Evolutionary conservation across 2,797 vertebrate species (phyloP).

Genomic region (Notolabrus celidotus): DNA sequence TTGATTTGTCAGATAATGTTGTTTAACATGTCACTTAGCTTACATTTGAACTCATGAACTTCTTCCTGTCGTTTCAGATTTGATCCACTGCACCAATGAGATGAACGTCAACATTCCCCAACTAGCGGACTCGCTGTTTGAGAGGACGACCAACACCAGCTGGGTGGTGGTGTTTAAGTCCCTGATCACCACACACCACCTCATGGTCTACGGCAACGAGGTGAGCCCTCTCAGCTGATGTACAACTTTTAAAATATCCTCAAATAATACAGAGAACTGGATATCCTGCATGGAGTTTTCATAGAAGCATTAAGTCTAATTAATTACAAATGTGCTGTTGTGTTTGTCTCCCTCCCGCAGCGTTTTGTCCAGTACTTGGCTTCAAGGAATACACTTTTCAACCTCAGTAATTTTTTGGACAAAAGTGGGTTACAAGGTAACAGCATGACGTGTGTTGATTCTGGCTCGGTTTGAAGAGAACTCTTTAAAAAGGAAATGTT

Average conservation of each 20-base stretch:
- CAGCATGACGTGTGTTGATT: not conserved
- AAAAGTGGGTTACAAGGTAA: slow-evolving; percentile 99
- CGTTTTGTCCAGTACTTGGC: slow-evolving; percentile 99
- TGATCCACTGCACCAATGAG: slow-evolving; percentile 99
- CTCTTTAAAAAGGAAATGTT: not conserved
- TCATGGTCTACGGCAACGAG: slow-evolving; percentile 99
- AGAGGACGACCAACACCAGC: slow-evolving; percentile 98
- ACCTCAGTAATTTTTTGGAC: slow-evolving; percentile 99
- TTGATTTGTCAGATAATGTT: no score
- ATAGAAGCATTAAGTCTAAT: not conserved
- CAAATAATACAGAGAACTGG: not conserved
- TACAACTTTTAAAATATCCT: not conserved
- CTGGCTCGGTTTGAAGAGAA: not conserved
- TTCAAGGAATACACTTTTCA: slow-evolving; percentile 99
- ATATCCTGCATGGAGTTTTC: not conserved
- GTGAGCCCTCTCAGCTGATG: slow-evolving; percentile 74
- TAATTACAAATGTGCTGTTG: not conserved
- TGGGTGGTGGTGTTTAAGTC: slow-evolving; percentile 99
- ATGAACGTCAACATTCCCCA: slow-evolving; percentile 99
- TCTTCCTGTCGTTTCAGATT: slow-evolving; percentile 81
- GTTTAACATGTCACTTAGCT: no score
- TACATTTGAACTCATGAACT: not conserved
- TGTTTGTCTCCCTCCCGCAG: slow-evolving; percentile 74
- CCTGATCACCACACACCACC: slow-evolving; percentile 98
- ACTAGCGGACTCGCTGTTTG: slow-evolving; percentile 98